Evolutionary conservation across 1,140 invertebrate genomes (phyloP), one percentile per base, ranked within the genome.

Genomic region (Drosophila aff.): DNA sequence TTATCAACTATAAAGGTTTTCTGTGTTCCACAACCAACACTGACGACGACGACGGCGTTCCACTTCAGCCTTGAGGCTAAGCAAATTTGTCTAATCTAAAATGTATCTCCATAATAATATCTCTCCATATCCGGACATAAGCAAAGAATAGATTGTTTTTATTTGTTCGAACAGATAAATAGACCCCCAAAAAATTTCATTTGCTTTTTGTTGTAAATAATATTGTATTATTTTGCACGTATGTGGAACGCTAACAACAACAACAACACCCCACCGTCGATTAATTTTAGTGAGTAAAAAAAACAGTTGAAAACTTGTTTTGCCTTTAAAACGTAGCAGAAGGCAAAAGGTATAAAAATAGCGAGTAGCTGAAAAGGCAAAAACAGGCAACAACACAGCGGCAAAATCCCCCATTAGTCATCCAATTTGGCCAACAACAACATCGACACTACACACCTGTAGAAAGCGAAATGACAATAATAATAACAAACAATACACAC

Each of bases 281-380:
- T 77, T 68, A 77, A 68, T 77, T 49, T 61, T 50, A 59, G 64
- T 49, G 49, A 77, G 55, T 59, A 55, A 76, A 38, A 76, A 38
- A 76, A 77, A 68, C 73, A 77, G 63, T 61, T 77, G 75, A 69
- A 78, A 86, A 86, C 83, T 86, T 83, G 83, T 89, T 84, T 84
- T 73, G 79, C 46, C 72, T 65, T 47, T 36, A 55, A 78, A 69
- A 78, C 75, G 59, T 63, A 61, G 78, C 72, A 28, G 44, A 50
- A 71, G 41, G 49, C 16, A 55, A 41, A 47, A 49, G 57, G 23
- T 61, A 84, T 58, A 84, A 61, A 81, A 66, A 60, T 44, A 79
- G 58, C 64, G 6, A 53, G 38, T 44, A 53, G 44, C 50, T 59
- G 52, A 58, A 31, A 63, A 44, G 58, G 58, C 44, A 69, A 64